These are phyloP conservation scores for Phalloptychus januarius DNA, from an alignment of 2,797 vertebrate genomes.

Conservation along the genomic window DNA sequence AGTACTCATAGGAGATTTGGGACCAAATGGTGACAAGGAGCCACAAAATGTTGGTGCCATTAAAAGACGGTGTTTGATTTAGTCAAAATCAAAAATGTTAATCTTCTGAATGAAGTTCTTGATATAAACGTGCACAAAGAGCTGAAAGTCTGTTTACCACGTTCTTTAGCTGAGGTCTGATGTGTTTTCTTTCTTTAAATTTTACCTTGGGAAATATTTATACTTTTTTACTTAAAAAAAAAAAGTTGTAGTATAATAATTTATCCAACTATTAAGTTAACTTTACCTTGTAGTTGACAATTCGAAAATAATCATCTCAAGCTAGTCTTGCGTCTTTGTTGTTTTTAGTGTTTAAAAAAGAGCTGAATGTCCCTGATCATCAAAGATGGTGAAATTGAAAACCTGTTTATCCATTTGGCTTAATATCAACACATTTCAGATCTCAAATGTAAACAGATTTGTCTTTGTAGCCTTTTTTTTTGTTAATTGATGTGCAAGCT, in stretches of 20 bases:
- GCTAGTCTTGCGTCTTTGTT: background rate
- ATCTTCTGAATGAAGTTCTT: background rate
- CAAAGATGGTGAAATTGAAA: conserved; percentile 1
- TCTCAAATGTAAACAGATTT: conserved; percentile 23
- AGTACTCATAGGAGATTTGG: background rate
- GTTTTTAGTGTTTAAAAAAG: conserved; percentile 3
- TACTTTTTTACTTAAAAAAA: background rate
- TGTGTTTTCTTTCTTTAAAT: background rate
- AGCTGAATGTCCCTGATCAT: background rate
- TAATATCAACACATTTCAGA: conserved; percentile 21
- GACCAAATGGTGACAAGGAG: background rate
- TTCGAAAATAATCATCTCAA: background rate
- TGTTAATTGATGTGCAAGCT: conserved; percentile 40
- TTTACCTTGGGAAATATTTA: background rate
- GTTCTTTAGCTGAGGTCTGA: background rate
- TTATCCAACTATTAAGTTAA: background rate
- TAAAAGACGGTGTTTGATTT: background rate
- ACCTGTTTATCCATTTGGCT: conserved; percentile 9
- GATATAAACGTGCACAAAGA: background rate
- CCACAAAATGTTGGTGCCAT: background rate
- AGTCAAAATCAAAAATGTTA: background rate
- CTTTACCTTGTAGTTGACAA: background rate
- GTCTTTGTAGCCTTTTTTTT: background rate
- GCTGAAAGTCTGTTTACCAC: background rate
- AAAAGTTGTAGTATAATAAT: background rate